These are phyloP conservation scores for Diadophis punctatus DNA, from an alignment of 2,113 vertebrate genomes.

Conservation along the genomic window DNA sequence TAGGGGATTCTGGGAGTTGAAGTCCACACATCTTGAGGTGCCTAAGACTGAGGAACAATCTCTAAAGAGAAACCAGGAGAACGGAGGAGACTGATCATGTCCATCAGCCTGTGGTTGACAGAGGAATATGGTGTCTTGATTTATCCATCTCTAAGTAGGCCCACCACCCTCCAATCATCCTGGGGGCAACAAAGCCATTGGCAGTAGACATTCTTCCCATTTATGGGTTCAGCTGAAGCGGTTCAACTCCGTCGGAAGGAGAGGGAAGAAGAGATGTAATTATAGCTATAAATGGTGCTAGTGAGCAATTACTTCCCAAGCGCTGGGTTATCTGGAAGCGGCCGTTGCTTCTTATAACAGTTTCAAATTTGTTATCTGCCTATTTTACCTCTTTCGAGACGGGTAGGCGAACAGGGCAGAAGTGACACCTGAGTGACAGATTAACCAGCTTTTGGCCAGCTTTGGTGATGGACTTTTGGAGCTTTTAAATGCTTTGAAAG, in stretches of 20 bases:
- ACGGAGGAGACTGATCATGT: background rate
- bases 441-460: conserved; percentile 5
- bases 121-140: background rate
- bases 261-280: background rate
- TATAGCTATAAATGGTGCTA: background rate
- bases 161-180: background rate
- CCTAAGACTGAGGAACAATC: background rate
- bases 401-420: background rate
- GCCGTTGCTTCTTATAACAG: background rate
- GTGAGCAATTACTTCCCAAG: background rate
- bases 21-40: background rate
- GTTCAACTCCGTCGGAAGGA: background rate
- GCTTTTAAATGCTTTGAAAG: background rate
- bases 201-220: background rate
- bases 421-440: background rate
- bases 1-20: background rate
- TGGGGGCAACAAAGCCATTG: background rate
- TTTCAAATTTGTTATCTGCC: conserved; percentile 21
- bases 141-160: background rate
- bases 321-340: background rate
- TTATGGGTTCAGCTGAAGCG: background rate
- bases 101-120: background rate
- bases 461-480: background rate
- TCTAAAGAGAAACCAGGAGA: background rate
- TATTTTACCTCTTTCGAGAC: background rate